These are phyloP conservation scores for Tamias sibiricus DNA, from an alignment of 2,113 vertebrate genomes.

Conservation along the genomic window DNA sequence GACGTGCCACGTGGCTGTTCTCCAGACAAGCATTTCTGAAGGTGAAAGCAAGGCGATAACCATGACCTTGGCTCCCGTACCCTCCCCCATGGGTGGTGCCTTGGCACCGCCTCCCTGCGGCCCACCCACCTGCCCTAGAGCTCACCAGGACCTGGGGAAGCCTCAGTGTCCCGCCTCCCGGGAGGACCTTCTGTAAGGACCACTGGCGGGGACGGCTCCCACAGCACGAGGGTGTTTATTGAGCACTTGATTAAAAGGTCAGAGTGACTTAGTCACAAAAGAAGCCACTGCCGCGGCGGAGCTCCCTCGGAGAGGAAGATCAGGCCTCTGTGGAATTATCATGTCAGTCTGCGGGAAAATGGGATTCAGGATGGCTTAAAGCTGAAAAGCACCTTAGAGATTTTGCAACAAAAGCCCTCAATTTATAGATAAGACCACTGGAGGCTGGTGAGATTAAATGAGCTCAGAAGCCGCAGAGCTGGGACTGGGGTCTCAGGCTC, in stretches of 20 bases:
- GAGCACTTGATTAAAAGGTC: not conserved
- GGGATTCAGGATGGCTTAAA: not conserved
- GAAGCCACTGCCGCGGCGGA: fast-evolving
- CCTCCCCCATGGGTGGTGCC: no score
- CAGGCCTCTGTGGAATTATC: not conserved
- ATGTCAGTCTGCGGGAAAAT: not conserved
- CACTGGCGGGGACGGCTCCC: fast-evolving
- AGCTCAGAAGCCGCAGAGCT: not conserved
- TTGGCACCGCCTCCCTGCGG: no score
- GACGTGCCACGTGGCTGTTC: not conserved
- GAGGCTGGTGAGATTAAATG: fast-evolving
- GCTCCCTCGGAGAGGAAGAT: not conserved
- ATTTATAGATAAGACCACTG: not conserved
- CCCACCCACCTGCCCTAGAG: not conserved
- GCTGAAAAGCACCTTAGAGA: not conserved
- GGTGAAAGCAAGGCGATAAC: not conserved
- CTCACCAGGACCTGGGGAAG: not conserved
- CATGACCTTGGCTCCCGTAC: fast-evolving
- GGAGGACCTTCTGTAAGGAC: not conserved
- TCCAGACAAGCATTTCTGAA: not conserved
- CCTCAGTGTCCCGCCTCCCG: not conserved
- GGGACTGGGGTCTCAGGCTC: not conserved
- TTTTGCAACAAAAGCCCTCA: not conserved
- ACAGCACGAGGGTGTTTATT: not conserved
- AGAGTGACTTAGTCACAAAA: fast-evolving